phyloP scores from a whole-genome alignment of 1,140 invertebrate genomes.

The Bicyclus anynana region DNA sequence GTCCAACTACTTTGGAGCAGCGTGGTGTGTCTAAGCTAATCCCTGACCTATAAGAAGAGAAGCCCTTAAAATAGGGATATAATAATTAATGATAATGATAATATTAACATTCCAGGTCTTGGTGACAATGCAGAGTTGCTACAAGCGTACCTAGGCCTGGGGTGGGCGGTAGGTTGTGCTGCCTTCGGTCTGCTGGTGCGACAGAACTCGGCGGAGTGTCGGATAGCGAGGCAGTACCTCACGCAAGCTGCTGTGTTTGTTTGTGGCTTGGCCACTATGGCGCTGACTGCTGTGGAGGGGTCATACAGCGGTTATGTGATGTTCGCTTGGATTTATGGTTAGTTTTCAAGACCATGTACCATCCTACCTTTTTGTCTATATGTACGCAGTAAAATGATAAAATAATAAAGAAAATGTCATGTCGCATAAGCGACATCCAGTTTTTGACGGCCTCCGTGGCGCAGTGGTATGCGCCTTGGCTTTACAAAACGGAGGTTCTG shows the following conservation, averaged over 20 bases:
- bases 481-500: too few species aligned
- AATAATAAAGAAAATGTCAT: too few species aligned
- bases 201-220: constrained; percentile 89
- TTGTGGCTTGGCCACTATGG: constrained; percentile 87
- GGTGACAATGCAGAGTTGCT: constrained; percentile 84
- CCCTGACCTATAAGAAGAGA: too few species aligned
- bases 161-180: constrained; percentile 88
- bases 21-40: too few species aligned
- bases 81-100: too few species aligned
- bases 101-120: constrained; percentile 68
- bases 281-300: constrained; percentile 89
- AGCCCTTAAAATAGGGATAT: too few species aligned
- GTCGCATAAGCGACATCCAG: too few species aligned
- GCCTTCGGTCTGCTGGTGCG: constrained; percentile 90
- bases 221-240: constrained; percentile 91
- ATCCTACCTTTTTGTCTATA: too few species aligned
- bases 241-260: constrained; percentile 87
- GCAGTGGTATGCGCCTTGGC: too few species aligned
- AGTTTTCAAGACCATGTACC: constrained; percentile 28
- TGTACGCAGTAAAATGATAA: too few species aligned
- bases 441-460: too few species aligned
- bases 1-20: too few species aligned
- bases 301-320: constrained; percentile 88
- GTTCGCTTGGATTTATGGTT: constrained; percentile 90
- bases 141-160: constrained; percentile 88